Percentiles rank a stretch among this genome's conserved stretches.
Evolutionary conservation across 2,113 vertebrate species (phyloP).

Genomic region (Panurus biarmicus): DNA sequence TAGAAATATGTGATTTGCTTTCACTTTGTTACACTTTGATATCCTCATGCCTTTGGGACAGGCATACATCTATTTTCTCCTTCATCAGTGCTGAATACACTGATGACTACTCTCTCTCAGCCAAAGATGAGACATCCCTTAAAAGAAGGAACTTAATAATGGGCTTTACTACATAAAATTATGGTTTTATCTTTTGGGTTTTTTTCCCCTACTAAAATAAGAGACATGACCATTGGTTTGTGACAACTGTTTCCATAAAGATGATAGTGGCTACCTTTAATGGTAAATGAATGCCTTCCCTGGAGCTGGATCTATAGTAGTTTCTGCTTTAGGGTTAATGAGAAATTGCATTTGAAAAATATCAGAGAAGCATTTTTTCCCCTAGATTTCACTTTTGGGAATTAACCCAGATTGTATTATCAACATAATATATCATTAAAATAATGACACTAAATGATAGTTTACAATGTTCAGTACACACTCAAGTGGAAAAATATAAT

Average conservation of each 20-base stretch:
- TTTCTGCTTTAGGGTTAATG: slow-evolving; percentile 34
- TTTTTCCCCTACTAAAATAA: background rate
- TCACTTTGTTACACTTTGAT: background rate
- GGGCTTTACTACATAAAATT: background rate
- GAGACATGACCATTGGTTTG: background rate
- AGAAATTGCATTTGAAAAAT: slow-evolving; percentile 23
- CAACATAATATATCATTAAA: slow-evolving; percentile 66
- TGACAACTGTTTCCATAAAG: background rate
- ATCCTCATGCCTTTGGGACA: background rate
- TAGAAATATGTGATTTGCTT: slow-evolving; percentile 1
- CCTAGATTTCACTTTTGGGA: slow-evolving; percentile 24
- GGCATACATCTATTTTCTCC: background rate
- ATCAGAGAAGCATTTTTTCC: background rate
- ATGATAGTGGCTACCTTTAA: background rate
- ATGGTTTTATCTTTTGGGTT: background rate
- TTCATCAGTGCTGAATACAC: background rate
- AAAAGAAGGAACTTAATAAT: background rate
- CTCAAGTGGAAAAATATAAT: slow-evolving; percentile 66
- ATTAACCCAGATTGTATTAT: slow-evolving; percentile 64
- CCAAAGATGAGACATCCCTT: background rate
- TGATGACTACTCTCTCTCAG: background rate
- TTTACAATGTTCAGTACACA: slow-evolving; percentile 57
- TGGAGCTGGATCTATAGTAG: background rate
- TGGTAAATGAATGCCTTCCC: background rate
- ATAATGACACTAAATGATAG: slow-evolving; percentile 66